Conservation (phyloP, 2,797 vertebrate genomes). For the Gymnothorax javanicus region DNA sequence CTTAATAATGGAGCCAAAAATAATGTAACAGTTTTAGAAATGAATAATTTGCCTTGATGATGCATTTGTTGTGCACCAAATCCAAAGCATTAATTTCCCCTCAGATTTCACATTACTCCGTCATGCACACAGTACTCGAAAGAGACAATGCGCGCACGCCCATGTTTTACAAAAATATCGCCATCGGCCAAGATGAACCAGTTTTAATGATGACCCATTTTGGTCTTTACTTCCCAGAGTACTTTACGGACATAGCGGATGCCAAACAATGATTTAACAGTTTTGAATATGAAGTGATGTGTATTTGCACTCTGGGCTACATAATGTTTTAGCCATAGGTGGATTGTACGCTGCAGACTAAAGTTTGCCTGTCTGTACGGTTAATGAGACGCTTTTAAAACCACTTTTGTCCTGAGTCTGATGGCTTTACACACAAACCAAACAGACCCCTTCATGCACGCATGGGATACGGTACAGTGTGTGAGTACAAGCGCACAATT, state of each 20-base stretch:
- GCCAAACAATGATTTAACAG: not conserved
- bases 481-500: not conserved
- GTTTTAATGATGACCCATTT: no score
- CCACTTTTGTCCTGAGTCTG: no score
- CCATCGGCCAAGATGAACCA: no score
- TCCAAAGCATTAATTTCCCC: not conserved
- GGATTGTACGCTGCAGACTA: no score
- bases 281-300: not conserved
- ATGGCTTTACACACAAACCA: no score
- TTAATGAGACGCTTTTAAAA: not conserved
- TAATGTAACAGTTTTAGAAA: not conserved
- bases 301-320: not conserved
- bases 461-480: not conserved
- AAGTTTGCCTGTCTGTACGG: not conserved
- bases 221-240: no score
- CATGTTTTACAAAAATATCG: no score
- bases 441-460: no score
- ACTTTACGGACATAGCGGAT: not conserved
- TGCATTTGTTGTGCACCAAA: not conserved
- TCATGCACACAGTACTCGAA: not conserved
- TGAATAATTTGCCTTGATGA: not conserved
- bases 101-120: not conserved
- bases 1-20: not conserved
- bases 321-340: not conserved
- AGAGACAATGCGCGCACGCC: not conserved